Evolutionary conservation across 2,888 invertebrate genomes (phyloP), one percentile per base, ranked within the genome.

Genomic region (Bhutanitis thaidina): DNA sequence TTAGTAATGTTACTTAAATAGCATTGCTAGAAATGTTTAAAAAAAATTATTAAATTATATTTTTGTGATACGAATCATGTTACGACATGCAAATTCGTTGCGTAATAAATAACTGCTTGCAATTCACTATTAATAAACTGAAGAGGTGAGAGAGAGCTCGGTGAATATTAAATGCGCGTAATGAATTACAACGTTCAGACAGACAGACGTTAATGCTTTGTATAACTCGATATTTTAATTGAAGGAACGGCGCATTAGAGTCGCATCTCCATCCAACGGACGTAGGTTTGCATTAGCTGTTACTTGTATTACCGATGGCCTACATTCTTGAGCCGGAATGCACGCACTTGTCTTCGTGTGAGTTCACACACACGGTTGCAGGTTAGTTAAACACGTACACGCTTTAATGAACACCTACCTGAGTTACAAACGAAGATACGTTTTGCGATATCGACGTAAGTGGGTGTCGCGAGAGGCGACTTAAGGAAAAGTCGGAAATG

Each of bases 191-290:
- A 27, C 27, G 7, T 27, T 8, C 27, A 12, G 9, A 34, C 34
- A 30, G 30, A 30, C 30, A 20, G n/a, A n/a, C 37, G 14, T 15
- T 20, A 37, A 16, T 20, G 16, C 20, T 25, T 39, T 39, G 39
- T 13, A 39, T 8, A 39, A 39, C 39, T 13, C 7, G 39, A 39
- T 39, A 41, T 15, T 41, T 41, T 41, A 41, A 41, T 41, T 32
- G 41, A 41, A 30, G 8, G 37, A 9, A 1, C 39, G 20, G 14
- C 12, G 27, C 40, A 13, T 40, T 40, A 29, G 5, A 10, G 13
- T 9, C 14, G 40, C 40, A n/a, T 16, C 37, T 25, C 38, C 7
- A 25, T n/a, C 20, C 25, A 14, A 9, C 40, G 29, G 29, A 12
- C 13, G 44, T 8, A 5, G 44, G 29, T 36, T 15, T 15, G 38